Evolutionary conservation across 35 echinoderm and acorn worm genomes (phyloP), one percentile per base, ranked within the genome.

Genomic region (Chiridota heheva): DNA sequence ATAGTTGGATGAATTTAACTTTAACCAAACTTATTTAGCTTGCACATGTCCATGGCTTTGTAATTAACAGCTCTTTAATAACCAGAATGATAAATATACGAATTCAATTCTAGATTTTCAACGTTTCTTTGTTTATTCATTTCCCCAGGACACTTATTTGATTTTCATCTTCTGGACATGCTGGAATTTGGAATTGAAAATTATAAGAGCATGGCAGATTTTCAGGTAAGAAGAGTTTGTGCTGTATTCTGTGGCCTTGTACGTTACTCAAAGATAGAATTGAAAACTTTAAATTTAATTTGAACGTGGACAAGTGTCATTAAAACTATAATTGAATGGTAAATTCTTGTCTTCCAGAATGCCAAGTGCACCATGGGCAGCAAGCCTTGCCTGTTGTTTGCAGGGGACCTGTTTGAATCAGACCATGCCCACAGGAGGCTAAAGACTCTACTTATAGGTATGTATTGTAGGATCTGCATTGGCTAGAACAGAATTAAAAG

Each of bases 91-190:
- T n/a, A 53, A 12, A 53, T 53, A 53, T 53, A 12, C 10, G 47
- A 12, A 53, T 53, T 53, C n/a, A 53, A 53, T 53, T 53, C 10
- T 53, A 53, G 10, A 53, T 53, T 12, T 51, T 12, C n/a, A 51
- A 8, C n/a, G n/a, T 51, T 51, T 12, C n/a, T 51, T 8, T 51
- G n/a, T n/a, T n/a, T n/a, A 51, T 51, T 51, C 8, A 8, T 51
- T 12, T 51, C 8, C 6, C 4, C 63, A 96, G 93, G 93, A 47
- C 69, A 89, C 32, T 57, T 83, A 55, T 91, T 83, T 81, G 80
- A 97, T 27, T 70, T 88, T 48, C 93, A 91, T 60, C 60, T 87
- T 25, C 79, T 97, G 53, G 93, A 97, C 60, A 97, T 97, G 93
- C 67, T 97, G 67, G 93, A 97, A 67, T 56, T 97, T 15, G 88